A percentile compares a stretch with the other conserved stretches of the same genome.
These are phyloP conservation scores for Calidris pygmaea DNA, from an alignment of 2,113 vertebrate genomes.

Conservation along the genomic window DNA sequence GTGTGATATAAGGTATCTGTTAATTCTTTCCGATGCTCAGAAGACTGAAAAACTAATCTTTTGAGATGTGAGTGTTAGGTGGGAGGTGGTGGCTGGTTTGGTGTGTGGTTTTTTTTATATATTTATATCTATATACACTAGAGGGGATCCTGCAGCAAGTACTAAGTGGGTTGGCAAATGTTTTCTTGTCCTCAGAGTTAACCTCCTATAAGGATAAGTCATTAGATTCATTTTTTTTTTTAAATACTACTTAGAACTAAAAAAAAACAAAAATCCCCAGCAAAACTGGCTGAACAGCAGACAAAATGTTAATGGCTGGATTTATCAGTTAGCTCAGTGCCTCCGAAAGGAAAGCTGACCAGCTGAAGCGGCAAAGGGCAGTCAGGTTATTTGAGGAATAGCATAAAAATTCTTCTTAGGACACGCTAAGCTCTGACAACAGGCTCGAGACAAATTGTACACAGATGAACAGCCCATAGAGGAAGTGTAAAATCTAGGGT, in stretches of 20 bases:
- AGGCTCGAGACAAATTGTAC: background rate
- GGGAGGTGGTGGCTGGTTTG: background rate
- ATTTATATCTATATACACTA: background rate
- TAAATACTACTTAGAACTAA: background rate
- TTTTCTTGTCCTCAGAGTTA: background rate
- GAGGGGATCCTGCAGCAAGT: background rate
- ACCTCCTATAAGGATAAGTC: background rate
- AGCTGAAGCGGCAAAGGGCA: too few relatives aligned
- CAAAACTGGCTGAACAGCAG: background rate
- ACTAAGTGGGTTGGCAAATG: background rate
- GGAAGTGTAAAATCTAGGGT: background rate
- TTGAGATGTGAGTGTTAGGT: background rate
- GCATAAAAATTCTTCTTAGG: background rate
- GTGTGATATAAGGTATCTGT: background rate
- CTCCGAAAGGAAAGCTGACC: background rate
- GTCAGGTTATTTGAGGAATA: background rate
- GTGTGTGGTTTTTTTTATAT: background rate
- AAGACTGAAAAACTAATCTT: background rate
- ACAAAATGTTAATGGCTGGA: background rate
- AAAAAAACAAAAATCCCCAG: background rate
- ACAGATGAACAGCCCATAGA: background rate
- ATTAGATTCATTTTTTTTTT: background rate
- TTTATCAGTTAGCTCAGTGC: background rate
- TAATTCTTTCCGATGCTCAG: background rate
- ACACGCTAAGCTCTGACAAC: rapidly evolving